Evolutionary conservation across 2,113 vertebrate genomes (phyloP).

Genomic region (Tiliqua scincoides): DNA sequence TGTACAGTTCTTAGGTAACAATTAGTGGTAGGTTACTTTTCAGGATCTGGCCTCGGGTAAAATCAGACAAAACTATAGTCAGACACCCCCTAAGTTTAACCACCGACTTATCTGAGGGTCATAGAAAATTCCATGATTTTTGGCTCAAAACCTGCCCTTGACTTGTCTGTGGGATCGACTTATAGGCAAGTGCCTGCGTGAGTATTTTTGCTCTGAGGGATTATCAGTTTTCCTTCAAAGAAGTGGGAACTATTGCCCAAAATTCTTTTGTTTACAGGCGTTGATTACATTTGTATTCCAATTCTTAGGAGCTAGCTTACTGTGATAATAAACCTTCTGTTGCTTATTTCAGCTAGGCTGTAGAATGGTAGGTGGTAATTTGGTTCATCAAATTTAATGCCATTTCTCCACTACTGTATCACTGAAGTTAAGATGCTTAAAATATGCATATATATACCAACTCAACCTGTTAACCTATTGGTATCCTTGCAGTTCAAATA

Average conservation of each 20-base stretch:
- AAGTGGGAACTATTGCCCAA: slow-evolving; percentile 24
- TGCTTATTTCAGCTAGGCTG: slow-evolving; percentile 3
- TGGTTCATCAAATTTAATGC: neutral
- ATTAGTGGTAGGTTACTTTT: too few relatives aligned
- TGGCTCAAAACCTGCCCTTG: too few relatives aligned
- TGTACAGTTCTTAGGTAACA: too few relatives aligned
- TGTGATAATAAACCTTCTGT: slow-evolving; percentile 30
- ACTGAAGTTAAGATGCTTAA: neutral
- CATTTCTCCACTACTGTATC: neutral
- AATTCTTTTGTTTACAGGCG: slow-evolving; percentile 13
- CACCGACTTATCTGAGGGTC: too few relatives aligned
- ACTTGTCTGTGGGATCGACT: too few relatives aligned
- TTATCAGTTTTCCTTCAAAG: neutral
- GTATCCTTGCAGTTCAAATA: neutral
- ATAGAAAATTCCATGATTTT: neutral
- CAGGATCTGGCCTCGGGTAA: too few relatives aligned
- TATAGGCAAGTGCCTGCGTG: too few relatives aligned
- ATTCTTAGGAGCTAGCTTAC: neutral
- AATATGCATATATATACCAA: neutral
- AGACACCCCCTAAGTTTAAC: too few relatives aligned
- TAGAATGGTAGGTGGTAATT: neutral
- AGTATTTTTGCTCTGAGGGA: neutral
- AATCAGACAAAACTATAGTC: too few relatives aligned
- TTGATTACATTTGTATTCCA: slow-evolving; percentile 32
- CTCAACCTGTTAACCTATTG: neutral